Conservation (phyloP, 2,888 invertebrate species). For the Asteroscopus sphinx region DNA sequence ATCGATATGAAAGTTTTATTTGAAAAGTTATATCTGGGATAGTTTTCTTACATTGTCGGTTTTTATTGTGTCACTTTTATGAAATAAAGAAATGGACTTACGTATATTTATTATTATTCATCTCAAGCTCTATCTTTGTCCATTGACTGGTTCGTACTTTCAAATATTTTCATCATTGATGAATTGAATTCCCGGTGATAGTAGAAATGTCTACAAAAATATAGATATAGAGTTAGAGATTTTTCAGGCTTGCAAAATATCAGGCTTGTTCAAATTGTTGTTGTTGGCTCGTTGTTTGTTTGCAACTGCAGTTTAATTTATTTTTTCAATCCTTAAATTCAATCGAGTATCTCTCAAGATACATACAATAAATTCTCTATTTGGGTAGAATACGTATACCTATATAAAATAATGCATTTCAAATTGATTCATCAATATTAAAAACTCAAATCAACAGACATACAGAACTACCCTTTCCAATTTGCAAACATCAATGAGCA, state of each 20-base stretch:
- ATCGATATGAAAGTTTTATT: slow-evolving; percentile 54
- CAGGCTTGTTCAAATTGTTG: no score
- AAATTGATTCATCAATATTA: slow-evolving; percentile 31
- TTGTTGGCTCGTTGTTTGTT: no score
- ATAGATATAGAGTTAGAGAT: no score
- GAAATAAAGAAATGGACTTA: slow-evolving; percentile 3
- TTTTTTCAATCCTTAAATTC: no score
- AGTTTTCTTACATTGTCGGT: slow-evolving; percentile 39
- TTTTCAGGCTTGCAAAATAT: no score
- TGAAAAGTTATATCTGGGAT: slow-evolving; percentile 39
- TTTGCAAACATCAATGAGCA: slow-evolving; percentile 66
- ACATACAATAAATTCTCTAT: no score
- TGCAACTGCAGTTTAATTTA: no score
- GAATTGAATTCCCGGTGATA: no score
- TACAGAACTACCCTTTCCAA: slow-evolving; percentile 54
- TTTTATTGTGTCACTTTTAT: slow-evolving; percentile 16
- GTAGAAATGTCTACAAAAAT: no score
- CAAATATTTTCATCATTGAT: no score
- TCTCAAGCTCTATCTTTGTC: neutral
- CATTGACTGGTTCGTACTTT: neutral
- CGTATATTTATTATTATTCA: neutral
- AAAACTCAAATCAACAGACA: slow-evolving; percentile 43
- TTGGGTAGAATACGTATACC: no score
- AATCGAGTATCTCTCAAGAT: no score
- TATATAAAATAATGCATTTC: neutral